A percentile compares a stretch with the other conserved stretches of the same genome.
Conservation (phyloP, 1,140 invertebrate genomes). For the Archivesica marissinica region DNA sequence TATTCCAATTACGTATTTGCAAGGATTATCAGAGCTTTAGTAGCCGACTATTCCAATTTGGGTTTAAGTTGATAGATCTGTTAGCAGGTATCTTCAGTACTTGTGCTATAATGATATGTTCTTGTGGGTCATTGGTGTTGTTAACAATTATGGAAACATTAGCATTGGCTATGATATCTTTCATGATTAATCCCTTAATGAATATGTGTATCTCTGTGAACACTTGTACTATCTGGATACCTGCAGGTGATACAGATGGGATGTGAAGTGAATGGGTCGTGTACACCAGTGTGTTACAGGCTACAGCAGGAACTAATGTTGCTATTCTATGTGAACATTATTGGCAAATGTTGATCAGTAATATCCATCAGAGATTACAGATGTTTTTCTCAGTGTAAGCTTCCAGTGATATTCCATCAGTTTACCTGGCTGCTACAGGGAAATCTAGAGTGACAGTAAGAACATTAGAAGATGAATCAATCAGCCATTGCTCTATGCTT, state of each 20-base stretch:
- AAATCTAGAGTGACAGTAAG: background rate
- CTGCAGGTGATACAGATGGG: constrained; percentile 1
- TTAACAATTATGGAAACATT: no score
- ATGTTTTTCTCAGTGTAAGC: constrained; percentile 37
- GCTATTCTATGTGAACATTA: background rate
- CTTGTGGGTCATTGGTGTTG: no score
- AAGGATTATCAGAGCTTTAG: no score
- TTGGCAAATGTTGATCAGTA: constrained; percentile 21
- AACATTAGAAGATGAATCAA: background rate
- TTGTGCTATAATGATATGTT: no score
- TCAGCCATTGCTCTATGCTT: background rate
- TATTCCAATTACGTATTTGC: no score
- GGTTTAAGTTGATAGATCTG: no score
- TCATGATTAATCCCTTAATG: constrained; percentile 31
- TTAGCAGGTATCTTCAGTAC: no score
- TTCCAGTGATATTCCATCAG: background rate
- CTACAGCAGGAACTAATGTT: constrained; percentile 1
- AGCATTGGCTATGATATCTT: no score
- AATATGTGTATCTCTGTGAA: constrained; percentile 2
- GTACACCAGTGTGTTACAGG: background rate
- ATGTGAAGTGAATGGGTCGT: constrained; percentile 2
- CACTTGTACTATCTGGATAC: background rate
- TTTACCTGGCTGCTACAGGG: background rate
- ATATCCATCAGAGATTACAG: constrained; percentile 13
- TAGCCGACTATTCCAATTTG: no score